phyloP scores from a whole-genome alignment of 2,888 invertebrate genomes.

The Cyclophora punctaria region DNA sequence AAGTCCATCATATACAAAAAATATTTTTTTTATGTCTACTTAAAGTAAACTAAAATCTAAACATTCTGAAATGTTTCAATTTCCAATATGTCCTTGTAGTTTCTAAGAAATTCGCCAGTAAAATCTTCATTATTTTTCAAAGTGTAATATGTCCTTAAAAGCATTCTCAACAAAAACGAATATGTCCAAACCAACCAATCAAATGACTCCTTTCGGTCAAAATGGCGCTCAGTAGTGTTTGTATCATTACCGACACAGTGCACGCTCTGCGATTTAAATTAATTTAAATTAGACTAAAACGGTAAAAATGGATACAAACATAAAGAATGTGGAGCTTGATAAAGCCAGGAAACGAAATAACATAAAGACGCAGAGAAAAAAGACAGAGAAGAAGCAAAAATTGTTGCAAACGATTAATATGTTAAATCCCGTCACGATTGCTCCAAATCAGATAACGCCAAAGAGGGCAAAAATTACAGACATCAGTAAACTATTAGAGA shows the following conservation, averaged over 20 bases:
- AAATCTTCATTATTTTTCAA: constrained; percentile 6
- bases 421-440: too few relatives aligned
- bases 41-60: constrained; percentile 1
- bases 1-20: constrained; percentile 5
- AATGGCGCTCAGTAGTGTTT: constrained; percentile 7
- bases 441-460: too few relatives aligned
- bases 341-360: constrained; percentile 10
- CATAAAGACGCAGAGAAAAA: constrained; percentile 10
- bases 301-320: constrained; percentile 8
- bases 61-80: constrained; percentile 1
- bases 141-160: constrained; percentile 7
- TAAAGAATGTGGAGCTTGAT: constrained; percentile 6
- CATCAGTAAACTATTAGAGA: too few relatives aligned
- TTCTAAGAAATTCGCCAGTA: constrained; percentile 1
- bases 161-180: constrained; percentile 8
- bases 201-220: constrained; percentile 5
- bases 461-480: too few relatives aligned
- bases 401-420: too few relatives aligned
- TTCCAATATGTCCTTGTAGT: constrained; percentile 4
- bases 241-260: neutral
- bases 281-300: constrained; percentile 5
- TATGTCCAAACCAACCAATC: constrained; percentile 7
- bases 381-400: constrained; percentile 2
- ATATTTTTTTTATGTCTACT: neutral
- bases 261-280: constrained; percentile 2